phyloP scores from a whole-genome alignment of 2,888 invertebrate species.

The Tachina fera region DNA sequence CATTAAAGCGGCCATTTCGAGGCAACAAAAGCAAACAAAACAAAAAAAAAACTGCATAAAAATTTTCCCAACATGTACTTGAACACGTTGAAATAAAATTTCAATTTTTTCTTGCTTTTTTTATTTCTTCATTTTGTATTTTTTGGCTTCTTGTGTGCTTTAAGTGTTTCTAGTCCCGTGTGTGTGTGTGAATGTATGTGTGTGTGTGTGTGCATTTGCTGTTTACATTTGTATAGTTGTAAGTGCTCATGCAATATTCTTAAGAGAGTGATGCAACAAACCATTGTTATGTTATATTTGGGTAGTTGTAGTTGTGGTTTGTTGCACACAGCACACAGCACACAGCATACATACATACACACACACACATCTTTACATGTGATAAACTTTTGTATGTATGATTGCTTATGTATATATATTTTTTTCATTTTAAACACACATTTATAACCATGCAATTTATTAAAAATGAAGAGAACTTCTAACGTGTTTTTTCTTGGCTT shows the following conservation, averaged over 20 bases:
- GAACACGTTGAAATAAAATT: slow-evolving; percentile 69
- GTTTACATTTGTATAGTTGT: slow-evolving; percentile 30
- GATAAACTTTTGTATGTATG: not conserved
- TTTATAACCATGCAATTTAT: slow-evolving; percentile 61
- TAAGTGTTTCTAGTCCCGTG: not conserved
- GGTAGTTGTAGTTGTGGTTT: slow-evolving; percentile 55
- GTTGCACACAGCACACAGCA: slow-evolving; percentile 23
- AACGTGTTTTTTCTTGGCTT: slow-evolving; percentile 57
- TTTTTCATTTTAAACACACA: slow-evolving; percentile 48
- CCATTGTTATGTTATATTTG: slow-evolving; percentile 56
- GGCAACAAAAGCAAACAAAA: not conserved
- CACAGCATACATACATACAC: too few species aligned
- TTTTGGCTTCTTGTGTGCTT: slow-evolving; percentile 47
- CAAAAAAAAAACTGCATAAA: slow-evolving; percentile 48
- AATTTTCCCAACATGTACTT: slow-evolving; percentile 64
- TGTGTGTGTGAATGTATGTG: slow-evolving; percentile 10
- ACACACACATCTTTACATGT: not conserved
- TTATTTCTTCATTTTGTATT: not conserved
- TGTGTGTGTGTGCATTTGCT: slow-evolving; percentile 3
- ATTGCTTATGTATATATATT: not conserved
- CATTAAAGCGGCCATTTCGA: slow-evolving; percentile 47
- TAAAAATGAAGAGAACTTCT: slow-evolving; percentile 62
- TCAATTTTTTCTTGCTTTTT: slow-evolving; percentile 28
- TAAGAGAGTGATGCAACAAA: slow-evolving; percentile 59
- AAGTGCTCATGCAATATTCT: slow-evolving; percentile 45